phyloP scores from a whole-genome alignment of 35 echinoderm and acorn worm genomes.

The Apostichopus californicus region DNA sequence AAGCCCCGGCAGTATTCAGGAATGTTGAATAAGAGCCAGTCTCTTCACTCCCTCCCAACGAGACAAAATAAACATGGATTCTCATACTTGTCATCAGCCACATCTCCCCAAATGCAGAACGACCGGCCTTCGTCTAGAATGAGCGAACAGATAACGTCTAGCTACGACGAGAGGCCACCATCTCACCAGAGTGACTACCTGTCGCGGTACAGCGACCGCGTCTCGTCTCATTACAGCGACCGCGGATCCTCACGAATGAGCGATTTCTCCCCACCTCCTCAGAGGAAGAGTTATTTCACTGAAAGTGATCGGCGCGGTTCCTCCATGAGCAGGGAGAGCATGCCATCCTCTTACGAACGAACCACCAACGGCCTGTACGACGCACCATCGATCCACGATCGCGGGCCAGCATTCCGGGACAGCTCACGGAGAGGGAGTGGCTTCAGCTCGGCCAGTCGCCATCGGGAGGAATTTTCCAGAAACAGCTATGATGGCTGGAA shows the following conservation, averaged over 20 bases:
- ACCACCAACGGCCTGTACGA: background rate
- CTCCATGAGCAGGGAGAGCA: conserved; percentile 24
- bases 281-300: conserved; percentile 10
- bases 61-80: conserved; percentile 27
- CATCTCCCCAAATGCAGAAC: background rate
- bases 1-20: background rate
- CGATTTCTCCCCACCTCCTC: conserved; percentile 8
- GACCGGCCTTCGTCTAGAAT: background rate
- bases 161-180: background rate
- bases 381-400: conserved; percentile 25
- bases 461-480: background rate
- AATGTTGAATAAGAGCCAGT: background rate
- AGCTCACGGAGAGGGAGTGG: background rate
- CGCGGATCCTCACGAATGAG: conserved; percentile 7
- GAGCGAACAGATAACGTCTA: background rate
- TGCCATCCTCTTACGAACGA: background rate
- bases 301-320: background rate
- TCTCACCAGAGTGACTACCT: conserved; percentile 19
- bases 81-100: background rate
- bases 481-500: background rate
- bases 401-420: background rate
- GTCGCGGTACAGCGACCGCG: background rate
- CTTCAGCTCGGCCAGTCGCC: too few relatives aligned
- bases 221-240: conserved; percentile 3
- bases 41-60: conserved; percentile 1